Evolutionary conservation across 53 echinoderm and acorn worm genomes (phyloP), one percentile per base, ranked within the genome.

Genomic region (Holothuria leucospilota): DNA sequence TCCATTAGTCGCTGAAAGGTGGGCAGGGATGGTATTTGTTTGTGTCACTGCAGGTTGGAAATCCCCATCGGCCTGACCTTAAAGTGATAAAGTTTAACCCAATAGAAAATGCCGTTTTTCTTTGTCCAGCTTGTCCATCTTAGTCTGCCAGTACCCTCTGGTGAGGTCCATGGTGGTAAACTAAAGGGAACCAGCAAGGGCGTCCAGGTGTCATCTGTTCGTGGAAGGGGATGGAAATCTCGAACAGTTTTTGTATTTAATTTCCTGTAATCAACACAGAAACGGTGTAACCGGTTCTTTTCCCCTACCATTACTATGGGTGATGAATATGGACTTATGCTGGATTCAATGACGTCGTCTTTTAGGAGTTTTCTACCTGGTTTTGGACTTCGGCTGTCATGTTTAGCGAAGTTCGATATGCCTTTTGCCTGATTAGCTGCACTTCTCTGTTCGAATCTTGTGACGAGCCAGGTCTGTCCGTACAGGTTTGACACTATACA

Each of bases 1-100:
- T 92, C 82, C 89, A 94, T 92, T 6, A 94, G 65, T 2, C 89
- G 59, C 49, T 89, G 92, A 53, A 94, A 94, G 13, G 91, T 94
- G 51, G 91, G 81, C 0, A 89, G 88, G 6, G 93, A n/a, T n/a
- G n/a, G n/a, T n/a, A n/a, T n/a, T n/a, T n/a, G n/a, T n/a, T n/a
- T n/a, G n/a, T n/a, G n/a, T n/a, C n/a, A n/a, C n/a, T n/a, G n/a
- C n/a, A n/a, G 90, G 71, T 88, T 93, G 1, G 91, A 88, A 11
- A 91, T 62, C 11, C 91, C 91, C 59, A 88, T 88, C 58, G 85
- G 85, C 92, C 85, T 91, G 3, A 85, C 84, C 10, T 41, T 82
- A 60, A 91, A 91, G 13, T 91, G 87, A 77, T 75, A 87, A 2
- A 83, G 61, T 5, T 87, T 13, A 20, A 81, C 8, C 84, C 68